Evolutionary conservation across 2,113 vertebrate species (phyloP).

Genomic region (Lichenostomus cassidix): DNA sequence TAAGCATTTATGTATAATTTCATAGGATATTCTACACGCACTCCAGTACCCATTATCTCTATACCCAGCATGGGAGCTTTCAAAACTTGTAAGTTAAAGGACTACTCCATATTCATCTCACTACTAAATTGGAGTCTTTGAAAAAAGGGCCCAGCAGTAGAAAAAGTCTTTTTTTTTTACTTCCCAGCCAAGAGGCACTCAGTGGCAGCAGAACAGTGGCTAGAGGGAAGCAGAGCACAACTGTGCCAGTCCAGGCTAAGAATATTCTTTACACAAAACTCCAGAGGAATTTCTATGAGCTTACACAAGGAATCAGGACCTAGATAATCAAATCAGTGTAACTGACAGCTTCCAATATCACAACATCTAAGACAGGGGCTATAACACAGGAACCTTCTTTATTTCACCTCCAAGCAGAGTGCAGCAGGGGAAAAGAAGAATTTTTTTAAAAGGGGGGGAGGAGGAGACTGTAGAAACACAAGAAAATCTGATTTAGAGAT

Average conservation of each 20-base stretch:
- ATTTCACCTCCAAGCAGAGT: background rate
- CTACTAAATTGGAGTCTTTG: background rate
- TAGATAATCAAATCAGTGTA: background rate
- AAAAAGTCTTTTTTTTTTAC: background rate
- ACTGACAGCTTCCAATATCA: background rate
- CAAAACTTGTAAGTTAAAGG: background rate
- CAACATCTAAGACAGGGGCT: background rate
- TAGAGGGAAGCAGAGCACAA: background rate
- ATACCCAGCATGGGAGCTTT: background rate
- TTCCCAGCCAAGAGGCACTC: background rate
- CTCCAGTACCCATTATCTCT: conserved; percentile 24
- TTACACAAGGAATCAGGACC: background rate
- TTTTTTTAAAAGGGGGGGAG: fast-evolving
- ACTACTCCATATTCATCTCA: background rate
- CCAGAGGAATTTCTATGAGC: background rate
- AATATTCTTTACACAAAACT: background rate
- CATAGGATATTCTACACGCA: conserved; percentile 47
- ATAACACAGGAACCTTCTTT: background rate
- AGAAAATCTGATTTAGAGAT: background rate
- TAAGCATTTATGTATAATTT: conserved; percentile 48
- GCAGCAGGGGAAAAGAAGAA: background rate
- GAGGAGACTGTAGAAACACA: background rate
- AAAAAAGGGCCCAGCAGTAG: background rate
- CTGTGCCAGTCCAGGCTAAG: background rate
- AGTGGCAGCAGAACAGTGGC: background rate